A percentile compares a stretch with the other conserved stretches of the same genome.
Evolutionary conservation across 2,113 vertebrate species (phyloP).

Genomic region (Zosterops japonicus): DNA sequence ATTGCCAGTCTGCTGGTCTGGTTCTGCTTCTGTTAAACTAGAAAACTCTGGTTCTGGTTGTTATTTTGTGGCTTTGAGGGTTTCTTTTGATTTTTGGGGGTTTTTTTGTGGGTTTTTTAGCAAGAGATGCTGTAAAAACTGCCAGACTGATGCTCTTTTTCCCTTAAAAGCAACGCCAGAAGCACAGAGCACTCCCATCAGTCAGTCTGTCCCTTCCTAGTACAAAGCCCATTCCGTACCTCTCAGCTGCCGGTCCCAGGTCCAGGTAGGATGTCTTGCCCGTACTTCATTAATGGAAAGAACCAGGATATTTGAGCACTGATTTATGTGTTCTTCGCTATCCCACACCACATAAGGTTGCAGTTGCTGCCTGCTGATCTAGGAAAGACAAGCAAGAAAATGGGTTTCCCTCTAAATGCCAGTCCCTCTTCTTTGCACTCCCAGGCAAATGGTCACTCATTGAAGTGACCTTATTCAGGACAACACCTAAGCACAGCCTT

Average conservation of each 20-base stretch:
- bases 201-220: background rate
- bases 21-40: background rate
- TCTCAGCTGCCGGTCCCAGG: slow-evolving; percentile 75
- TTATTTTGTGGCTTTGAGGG: background rate
- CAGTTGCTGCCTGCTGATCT: slow-evolving; percentile 60
- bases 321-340: slow-evolving; percentile 75
- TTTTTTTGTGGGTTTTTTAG: background rate
- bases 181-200: background rate
- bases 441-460: background rate
- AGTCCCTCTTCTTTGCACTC: background rate
- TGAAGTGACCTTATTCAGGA: background rate
- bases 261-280: slow-evolving; percentile 74
- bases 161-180: background rate
- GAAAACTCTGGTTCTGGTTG: background rate
- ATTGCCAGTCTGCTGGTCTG: background rate
- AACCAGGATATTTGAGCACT: slow-evolving; percentile 64
- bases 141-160: background rate
- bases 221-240: background rate
- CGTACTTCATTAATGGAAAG: slow-evolving; percentile 65
- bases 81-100: background rate
- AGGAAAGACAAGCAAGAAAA: background rate
- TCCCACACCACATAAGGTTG: slow-evolving; percentile 50
- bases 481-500: background rate
- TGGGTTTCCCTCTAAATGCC: background rate
- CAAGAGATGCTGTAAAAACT: background rate